A percentile compares a stretch with the other conserved stretches of the same genome.
phyloP scores from a whole-genome alignment of 2,113 vertebrate species.

The Pavo muticus region DNA sequence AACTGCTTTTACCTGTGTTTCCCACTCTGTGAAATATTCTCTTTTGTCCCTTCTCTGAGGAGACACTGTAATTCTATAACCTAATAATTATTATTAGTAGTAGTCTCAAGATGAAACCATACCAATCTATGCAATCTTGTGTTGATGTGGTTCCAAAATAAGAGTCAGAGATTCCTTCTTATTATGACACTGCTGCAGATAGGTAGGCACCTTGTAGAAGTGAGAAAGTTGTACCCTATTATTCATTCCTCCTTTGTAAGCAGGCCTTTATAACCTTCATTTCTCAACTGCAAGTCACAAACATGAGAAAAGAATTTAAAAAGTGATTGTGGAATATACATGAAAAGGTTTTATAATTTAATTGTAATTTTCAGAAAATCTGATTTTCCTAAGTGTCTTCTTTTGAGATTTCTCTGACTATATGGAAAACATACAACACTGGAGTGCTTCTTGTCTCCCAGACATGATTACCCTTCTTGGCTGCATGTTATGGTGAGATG shows the following conservation, averaged over 20 bases:
- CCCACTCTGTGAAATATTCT: neutral
- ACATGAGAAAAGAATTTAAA: neutral
- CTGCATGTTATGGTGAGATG: neutral
- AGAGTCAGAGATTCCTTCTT: neutral
- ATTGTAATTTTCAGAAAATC: neutral
- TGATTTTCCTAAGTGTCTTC: neutral
- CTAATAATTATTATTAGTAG: neutral
- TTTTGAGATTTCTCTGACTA: neutral
- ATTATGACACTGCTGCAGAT: neutral
- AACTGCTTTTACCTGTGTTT: neutral
- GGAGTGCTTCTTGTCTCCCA: accelerated
- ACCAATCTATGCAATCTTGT: neutral
- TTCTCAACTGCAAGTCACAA: neutral
- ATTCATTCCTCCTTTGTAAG: neutral
- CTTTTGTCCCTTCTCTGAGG: neutral
- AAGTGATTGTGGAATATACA: neutral
- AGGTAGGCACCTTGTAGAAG: neutral
- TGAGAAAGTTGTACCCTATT: neutral
- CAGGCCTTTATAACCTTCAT: neutral
- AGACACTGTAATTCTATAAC: neutral
- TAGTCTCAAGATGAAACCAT: neutral
- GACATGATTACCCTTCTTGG: neutral
- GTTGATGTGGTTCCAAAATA: neutral
- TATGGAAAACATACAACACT: neutral
- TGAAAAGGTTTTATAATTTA: neutral